Conservation (phyloP, 2,113 vertebrate species). For the Salvelinus alpinus region DNA sequence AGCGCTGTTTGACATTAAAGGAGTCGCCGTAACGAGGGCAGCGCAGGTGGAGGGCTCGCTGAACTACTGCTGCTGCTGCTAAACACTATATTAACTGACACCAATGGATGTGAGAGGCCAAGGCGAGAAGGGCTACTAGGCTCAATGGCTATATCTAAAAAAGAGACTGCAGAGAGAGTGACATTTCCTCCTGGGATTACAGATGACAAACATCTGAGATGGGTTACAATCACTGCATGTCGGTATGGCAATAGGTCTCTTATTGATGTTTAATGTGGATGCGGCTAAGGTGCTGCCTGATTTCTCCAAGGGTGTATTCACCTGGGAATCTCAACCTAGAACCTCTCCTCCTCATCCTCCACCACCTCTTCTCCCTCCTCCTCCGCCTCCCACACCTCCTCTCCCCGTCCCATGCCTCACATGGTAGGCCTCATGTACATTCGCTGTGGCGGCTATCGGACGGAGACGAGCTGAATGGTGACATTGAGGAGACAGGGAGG, state of each 20-base stretch:
- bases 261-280: background rate
- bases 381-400: too few species aligned
- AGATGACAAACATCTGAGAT: too few species aligned
- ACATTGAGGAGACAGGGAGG: conserved; percentile 32
- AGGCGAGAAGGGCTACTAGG: background rate
- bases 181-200: too few species aligned
- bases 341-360: background rate
- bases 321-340: background rate
- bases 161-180: too few species aligned
- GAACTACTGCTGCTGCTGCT: background rate
- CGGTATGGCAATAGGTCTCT: too few species aligned
- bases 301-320: background rate
- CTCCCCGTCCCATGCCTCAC: background rate
- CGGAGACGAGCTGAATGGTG: conserved; percentile 24
- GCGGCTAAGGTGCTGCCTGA: background rate
- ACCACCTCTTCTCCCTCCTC: too few species aligned
- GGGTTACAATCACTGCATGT: too few species aligned
- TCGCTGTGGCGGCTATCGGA: background rate
- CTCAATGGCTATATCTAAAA: background rate
- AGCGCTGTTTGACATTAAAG: conserved; percentile 58
- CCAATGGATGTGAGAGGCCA: conserved; percentile 10
- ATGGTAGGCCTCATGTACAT: background rate
- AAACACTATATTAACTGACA: conserved; percentile 25
- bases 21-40: conserved; percentile 29
- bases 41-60: conserved; percentile 37